phyloP scores from a whole-genome alignment of 1,140 invertebrate species.

The Drosophila subpulchrella region DNA sequence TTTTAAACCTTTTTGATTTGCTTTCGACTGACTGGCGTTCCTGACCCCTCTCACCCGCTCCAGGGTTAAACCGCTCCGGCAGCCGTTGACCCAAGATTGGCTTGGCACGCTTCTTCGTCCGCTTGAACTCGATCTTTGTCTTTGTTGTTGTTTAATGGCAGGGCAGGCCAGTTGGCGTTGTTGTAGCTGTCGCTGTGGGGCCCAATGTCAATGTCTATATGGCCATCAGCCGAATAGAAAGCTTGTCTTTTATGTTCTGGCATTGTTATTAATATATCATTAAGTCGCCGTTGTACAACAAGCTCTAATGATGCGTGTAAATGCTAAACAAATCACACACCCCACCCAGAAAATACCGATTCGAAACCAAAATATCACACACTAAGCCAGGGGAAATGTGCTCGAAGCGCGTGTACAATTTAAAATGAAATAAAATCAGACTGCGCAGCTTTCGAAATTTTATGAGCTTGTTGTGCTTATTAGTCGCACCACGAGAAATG shows the following conservation, averaged over 20 bases:
- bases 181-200: conserved; percentile 45
- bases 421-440: conserved; percentile 79
- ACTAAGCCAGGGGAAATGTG: conserved; percentile 28
- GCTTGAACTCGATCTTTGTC: conserved; percentile 13
- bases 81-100: conserved; percentile 41
- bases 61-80: conserved; percentile 48
- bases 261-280: conserved; percentile 78
- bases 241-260: conserved; percentile 54
- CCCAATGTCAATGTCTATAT: conserved; percentile 53
- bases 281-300: conserved; percentile 61
- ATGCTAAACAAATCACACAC: conserved; percentile 62
- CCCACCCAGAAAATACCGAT: neutral
- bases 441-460: conserved; percentile 76
- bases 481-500: conserved; percentile 72
- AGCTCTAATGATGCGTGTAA: conserved; percentile 76
- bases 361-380: conserved; percentile 1
- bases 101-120: conserved; percentile 38
- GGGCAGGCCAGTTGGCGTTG: neutral
- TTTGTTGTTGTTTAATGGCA: conserved; percentile 10
- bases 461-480: conserved; percentile 82
- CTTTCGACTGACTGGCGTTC: neutral
- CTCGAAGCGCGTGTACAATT: conserved; percentile 75
- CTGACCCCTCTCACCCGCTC: neutral
- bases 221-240: conserved; percentile 73
- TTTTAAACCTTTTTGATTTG: no score